Percentiles rank a stretch among this genome's conserved stretches.
Evolutionary conservation across 1,140 invertebrate genomes (phyloP).

Genomic region (Muscidifurax raptorellus): DNA sequence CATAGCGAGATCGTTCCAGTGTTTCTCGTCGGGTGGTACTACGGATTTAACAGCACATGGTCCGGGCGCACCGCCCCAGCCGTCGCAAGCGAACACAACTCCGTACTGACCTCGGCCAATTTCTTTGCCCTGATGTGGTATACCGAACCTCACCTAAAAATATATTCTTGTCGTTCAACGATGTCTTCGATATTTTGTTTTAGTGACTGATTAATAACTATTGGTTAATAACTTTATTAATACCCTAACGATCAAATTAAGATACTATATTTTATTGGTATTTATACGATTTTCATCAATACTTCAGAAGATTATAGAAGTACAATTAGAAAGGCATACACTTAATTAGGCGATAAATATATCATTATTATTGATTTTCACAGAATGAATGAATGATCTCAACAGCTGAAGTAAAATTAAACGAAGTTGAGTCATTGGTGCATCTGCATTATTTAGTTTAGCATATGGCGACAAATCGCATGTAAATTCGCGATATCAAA

Average conservation of each 20-base stretch:
- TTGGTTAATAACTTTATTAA: too few relatives aligned
- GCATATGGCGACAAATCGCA: not conserved
- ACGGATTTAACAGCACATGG: slow-evolving; percentile 94
- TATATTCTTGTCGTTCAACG: not conserved
- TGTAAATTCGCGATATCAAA: not conserved
- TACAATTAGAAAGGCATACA: not conserved
- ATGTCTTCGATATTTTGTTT: not conserved
- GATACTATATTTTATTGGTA: too few relatives aligned
- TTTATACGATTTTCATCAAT: too few relatives aligned
- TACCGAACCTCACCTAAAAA: slow-evolving; percentile 81
- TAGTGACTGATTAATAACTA: not conserved
- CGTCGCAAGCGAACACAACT: slow-evolving; percentile 91
- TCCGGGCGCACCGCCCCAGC: slow-evolving; percentile 83
- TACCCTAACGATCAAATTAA: too few relatives aligned
- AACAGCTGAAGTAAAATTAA: not conserved
- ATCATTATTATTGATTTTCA: not conserved
- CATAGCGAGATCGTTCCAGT: slow-evolving; percentile 94
- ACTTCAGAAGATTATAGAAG: not conserved
- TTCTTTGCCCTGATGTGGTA: slow-evolving; percentile 87
- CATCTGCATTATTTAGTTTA: not conserved
- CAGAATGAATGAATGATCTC: not conserved
- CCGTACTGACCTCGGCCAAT: slow-evolving; percentile 94
- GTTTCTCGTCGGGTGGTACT: slow-evolving; percentile 91
- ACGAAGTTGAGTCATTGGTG: not conserved
- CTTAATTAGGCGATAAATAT: not conserved